Percentiles rank a stretch among this genome's conserved stretches.
Conservation (phyloP, 2,797 vertebrate genomes). For the Cetoscarus ocellatus region DNA sequence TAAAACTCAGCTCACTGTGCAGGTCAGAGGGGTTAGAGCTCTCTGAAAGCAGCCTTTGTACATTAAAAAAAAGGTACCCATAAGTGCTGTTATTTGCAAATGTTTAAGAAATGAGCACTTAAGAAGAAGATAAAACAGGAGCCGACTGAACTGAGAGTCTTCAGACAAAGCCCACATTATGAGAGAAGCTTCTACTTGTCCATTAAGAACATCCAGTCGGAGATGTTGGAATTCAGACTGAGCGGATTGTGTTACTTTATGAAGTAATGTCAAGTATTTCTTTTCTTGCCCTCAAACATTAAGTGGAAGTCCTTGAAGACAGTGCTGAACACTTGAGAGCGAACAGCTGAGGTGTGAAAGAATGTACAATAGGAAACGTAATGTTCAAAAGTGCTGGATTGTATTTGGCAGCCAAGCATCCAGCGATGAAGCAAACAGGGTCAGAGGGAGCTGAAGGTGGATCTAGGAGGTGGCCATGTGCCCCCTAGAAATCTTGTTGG, state of each 20-base stretch:
- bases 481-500: no score
- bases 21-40: slow-evolving; percentile 14
- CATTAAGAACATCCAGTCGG: slow-evolving; percentile 11
- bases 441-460: neutral
- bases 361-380: neutral
- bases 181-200: slow-evolving; percentile 1
- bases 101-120: neutral
- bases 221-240: slow-evolving; percentile 11
- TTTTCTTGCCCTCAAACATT: slow-evolving; percentile 20
- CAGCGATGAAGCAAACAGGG: neutral
- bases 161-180: neutral
- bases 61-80: neutral
- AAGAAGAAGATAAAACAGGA: neutral
- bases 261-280: slow-evolving; percentile 35
- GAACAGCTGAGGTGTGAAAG: neutral
- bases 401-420: neutral
- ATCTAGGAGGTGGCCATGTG: no score
- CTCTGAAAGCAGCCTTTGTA: slow-evolving; percentile 11
- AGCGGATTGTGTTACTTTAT: slow-evolving; percentile 34
- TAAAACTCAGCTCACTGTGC: slow-evolving; percentile 37
- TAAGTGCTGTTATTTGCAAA: slow-evolving; percentile 8
- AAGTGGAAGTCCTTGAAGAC: slow-evolving; percentile 14
- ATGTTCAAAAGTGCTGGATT: neutral
- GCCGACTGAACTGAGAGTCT: neutral
- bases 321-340: neutral